These are phyloP conservation scores for Volucella inanis DNA, from an alignment of 2,888 invertebrate species.

Conservation along the genomic window DNA sequence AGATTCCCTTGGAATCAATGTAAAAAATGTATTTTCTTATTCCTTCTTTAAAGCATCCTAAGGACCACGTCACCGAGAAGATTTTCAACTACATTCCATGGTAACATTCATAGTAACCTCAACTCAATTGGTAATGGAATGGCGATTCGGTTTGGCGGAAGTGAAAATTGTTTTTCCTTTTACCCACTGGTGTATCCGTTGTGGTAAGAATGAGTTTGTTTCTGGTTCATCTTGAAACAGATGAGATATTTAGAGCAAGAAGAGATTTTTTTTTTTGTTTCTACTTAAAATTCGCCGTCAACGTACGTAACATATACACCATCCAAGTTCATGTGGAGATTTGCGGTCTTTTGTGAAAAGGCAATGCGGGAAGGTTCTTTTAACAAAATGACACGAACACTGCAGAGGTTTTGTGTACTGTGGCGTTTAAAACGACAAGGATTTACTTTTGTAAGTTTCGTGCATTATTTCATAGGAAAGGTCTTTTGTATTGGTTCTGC, in stretches of 20 bases:
- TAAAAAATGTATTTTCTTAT: background rate
- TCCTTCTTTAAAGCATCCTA: background rate
- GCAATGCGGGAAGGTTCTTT: no score
- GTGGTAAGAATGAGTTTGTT: conserved; percentile 20
- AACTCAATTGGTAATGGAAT: conserved; percentile 30
- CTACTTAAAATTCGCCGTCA: background rate
- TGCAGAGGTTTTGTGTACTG: no score
- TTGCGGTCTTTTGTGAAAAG: background rate
- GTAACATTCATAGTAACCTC: background rate
- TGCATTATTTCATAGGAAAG: no score
- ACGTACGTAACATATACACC: background rate
- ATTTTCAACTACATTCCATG: no score
- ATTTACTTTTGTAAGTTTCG: no score
- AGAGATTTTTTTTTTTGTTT: background rate
- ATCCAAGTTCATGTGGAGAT: background rate
- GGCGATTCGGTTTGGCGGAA: conserved; percentile 40
- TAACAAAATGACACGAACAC: no score
- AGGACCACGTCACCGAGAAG: background rate
- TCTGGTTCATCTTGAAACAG: background rate
- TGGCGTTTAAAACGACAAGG: no score
- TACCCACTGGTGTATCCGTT: background rate
- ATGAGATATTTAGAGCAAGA: background rate
- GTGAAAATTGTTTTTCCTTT: conserved; percentile 41
- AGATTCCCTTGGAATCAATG: conserved; percentile 26
- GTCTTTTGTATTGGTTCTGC: no score